Percentiles rank a stretch among this genome's conserved stretches.
These are phyloP conservation scores for Lamellibrachia satsuma DNA, from an alignment of 2,888 invertebrate species.

Conservation along the genomic window DNA sequence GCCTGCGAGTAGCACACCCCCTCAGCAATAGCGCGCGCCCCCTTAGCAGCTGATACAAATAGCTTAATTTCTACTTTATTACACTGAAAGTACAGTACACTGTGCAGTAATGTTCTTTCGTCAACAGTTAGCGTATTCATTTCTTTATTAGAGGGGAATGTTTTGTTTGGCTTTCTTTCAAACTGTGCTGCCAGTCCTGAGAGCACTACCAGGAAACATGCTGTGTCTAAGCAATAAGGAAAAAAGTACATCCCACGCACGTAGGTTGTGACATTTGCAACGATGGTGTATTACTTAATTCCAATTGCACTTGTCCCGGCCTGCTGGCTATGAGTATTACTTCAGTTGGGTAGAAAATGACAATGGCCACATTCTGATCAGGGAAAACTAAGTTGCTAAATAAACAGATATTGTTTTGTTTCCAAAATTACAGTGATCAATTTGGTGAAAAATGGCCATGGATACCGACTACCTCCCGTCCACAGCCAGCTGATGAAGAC, in stretches of 20 bases:
- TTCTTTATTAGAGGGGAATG: too few relatives aligned
- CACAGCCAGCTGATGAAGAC: too few relatives aligned
- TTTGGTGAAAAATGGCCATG: too few relatives aligned
- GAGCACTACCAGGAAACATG: not conserved
- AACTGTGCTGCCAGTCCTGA: not conserved
- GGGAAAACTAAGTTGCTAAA: not conserved
- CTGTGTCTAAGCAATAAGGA: not conserved
- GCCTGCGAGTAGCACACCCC: not conserved
- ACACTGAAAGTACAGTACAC: not conserved
- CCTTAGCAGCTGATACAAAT: too few relatives aligned
- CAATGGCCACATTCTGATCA: not conserved
- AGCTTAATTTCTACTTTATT: not conserved
- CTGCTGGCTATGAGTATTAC: not conserved
- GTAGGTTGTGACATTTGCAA: conserved; percentile 12
- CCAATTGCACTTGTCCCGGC: conserved; percentile 17
- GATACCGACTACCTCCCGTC: too few relatives aligned
- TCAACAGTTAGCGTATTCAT: not conserved
- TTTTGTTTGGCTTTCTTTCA: not conserved
- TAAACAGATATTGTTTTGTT: not conserved
- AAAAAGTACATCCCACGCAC: not conserved
- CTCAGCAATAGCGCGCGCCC: not conserved
- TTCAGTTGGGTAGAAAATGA: not conserved
- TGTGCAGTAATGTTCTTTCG: not conserved
- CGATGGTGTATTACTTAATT: not conserved
- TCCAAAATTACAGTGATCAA: too few relatives aligned